A percentile compares a stretch with the other conserved stretches of the same genome.
Evolutionary conservation across 2,113 vertebrate species (phyloP).

Genomic region (Euleptes europaea): DNA sequence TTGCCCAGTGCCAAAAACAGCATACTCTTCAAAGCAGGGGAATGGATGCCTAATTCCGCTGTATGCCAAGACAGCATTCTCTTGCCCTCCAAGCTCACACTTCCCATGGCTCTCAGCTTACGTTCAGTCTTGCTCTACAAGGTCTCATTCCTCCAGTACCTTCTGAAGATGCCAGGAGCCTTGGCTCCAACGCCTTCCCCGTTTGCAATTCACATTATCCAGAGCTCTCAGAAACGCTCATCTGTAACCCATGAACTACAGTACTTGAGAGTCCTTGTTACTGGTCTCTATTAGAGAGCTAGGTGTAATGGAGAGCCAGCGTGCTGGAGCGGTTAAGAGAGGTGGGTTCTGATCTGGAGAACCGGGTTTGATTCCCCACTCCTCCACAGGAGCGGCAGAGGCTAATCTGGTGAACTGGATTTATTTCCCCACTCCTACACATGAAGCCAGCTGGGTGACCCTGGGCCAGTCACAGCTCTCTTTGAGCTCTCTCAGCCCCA

Average conservation of each 20-base stretch:
- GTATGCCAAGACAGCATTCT: not conserved
- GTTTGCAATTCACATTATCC: not conserved
- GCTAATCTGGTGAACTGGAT: too few species aligned
- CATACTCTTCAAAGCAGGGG: not conserved
- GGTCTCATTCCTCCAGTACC: not conserved
- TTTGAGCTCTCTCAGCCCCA: too few species aligned
- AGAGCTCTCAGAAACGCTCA: not conserved
- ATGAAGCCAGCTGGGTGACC: too few species aligned
- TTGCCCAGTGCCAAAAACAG: not conserved
- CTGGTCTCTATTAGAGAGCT: too few species aligned
- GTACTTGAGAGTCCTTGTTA: not conserved
- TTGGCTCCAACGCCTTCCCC: not conserved
- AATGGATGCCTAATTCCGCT: not conserved
- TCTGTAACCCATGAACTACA: not conserved
- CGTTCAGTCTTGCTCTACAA: not conserved
- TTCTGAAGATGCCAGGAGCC: not conserved
- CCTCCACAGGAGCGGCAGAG: too few species aligned
- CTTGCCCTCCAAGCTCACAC: not conserved
- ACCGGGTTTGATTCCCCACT: too few species aligned
- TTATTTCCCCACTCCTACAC: too few species aligned
- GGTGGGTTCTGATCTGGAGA: too few species aligned
- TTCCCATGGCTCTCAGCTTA: not conserved
- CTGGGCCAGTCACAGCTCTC: too few species aligned
- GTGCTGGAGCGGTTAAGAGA: too few species aligned
- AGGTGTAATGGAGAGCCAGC: too few species aligned